Base-by-base conservation (phyloP, 2,797 vertebrate genomes). In the Falco rusticolus region DNA sequence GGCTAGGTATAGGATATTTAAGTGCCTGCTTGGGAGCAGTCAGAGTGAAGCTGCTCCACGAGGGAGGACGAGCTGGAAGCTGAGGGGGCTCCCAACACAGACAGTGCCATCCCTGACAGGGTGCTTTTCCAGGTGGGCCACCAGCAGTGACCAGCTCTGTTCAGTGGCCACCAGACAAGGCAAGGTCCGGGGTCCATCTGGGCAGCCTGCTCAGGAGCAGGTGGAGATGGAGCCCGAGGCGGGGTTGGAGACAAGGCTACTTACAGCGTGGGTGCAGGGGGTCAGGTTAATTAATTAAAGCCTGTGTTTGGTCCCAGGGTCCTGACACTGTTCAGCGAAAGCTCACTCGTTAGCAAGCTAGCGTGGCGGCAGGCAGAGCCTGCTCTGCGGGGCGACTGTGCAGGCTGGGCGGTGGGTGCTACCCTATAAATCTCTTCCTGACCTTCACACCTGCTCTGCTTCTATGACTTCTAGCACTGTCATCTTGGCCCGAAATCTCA, bases 381-480 rank as follows among this genome's bases (percentile, higher is more conserved):
- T 39, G 34, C 25, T 37, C 29, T n/a, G 6, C 64, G n/a, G 69
- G 22, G 64, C 3, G 6, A 26, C 26, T 53, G 5, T 7, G 37
- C 51, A 41, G 39, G 13, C n/a, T 25, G 61, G 81, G 57, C 66
- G 5, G 3, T 19, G 41, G 13, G 20, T 84, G 20, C 77, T 53
- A 4, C 13, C 43, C 28, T 1, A 20, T 25, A 54, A 61, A 78
- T 48, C 70, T 66, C 22, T 81, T 53, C 25, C 43, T 68, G 68
- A 68, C 86, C 66, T 89, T 89, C 81, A 81, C 72, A 94, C 91
- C 86, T 96, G 68, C 78, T 84, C 70, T 47, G n/a, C 61, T 88
- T 68, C 75, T 56, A 5, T 51, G 59, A 37, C 66, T 82, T 77
- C 64, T 39, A 77, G 29, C 47, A 29, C 78, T 83, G 81, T 92